Evolutionary conservation across 1,140 invertebrate species (phyloP).

Genomic region (Amyelois transitella): DNA sequence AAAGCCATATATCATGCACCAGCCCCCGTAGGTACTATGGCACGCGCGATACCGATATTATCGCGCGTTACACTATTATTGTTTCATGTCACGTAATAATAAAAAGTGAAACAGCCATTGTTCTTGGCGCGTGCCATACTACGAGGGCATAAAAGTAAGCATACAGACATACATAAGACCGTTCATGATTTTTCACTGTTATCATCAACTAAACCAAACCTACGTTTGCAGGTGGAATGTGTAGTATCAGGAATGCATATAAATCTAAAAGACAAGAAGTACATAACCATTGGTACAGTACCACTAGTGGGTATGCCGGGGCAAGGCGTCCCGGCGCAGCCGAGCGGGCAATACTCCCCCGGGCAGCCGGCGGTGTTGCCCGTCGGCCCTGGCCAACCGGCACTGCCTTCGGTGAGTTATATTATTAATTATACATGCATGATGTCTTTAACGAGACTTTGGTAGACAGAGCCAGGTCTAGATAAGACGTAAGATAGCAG

Average conservation of each 20-base stretch:
- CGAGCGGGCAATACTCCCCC: constrained; percentile 16
- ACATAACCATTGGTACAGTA: constrained; percentile 60
- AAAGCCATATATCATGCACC: too few species aligned
- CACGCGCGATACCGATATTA: too few species aligned
- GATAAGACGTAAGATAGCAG: too few species aligned
- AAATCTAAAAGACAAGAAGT: constrained; percentile 57
- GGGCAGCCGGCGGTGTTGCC: constrained; percentile 51
- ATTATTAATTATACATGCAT: background rate
- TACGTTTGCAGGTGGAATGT: constrained; percentile 48
- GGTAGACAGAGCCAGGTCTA: too few species aligned
- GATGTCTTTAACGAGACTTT: background rate
- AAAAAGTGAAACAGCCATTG: too few species aligned
- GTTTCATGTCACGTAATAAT: too few species aligned
- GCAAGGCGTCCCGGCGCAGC: constrained; percentile 19
- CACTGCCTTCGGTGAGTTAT: constrained; percentile 32
- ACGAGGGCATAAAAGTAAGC: too few species aligned
- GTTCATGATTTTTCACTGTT: too few species aligned
- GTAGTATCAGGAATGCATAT: constrained; percentile 55
- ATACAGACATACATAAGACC: too few species aligned
- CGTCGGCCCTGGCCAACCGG: constrained; percentile 38
- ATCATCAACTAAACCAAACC: background rate
- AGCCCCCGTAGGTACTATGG: too few species aligned
- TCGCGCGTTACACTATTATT: too few species aligned
- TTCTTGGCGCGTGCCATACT: too few species aligned
- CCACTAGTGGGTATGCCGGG: constrained; percentile 41